phyloP scores from a whole-genome alignment of 2,113 vertebrate species.

The Octodon degus region DNA sequence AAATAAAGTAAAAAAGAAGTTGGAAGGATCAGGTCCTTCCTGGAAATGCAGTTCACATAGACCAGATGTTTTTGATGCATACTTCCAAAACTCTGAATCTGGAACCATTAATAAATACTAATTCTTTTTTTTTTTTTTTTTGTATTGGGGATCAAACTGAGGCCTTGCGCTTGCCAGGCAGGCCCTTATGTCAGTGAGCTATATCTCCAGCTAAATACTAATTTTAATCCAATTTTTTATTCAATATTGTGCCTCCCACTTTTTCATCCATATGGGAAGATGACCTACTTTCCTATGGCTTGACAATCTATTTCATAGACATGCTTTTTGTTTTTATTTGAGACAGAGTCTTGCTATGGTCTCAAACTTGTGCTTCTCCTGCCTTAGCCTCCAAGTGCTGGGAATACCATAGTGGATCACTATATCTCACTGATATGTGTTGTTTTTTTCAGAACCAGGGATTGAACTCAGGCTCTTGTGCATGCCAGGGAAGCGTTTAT shows the following conservation, averaged over 20 bases:
- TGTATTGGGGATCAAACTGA: too few relatives aligned
- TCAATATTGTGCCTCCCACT: not conserved
- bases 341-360: not conserved
- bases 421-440: not conserved
- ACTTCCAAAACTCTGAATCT: not conserved
- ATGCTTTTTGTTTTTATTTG: not conserved
- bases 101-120: not conserved
- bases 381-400: too few relatives aligned
- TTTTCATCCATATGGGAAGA: not conserved
- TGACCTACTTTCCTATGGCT: not conserved
- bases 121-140: too few relatives aligned
- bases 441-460: not conserved
- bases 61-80: not conserved
- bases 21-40: not conserved
- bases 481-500: too few relatives aligned
- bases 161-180: too few relatives aligned
- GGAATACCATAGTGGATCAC: not conserved
- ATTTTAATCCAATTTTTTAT: not conserved
- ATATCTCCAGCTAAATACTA: not conserved
- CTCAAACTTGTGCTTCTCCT: not conserved
- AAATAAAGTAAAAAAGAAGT: not conserved
- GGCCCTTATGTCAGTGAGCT: too few relatives aligned
- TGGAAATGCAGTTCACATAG: not conserved
- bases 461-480: too few relatives aligned
- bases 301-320: not conserved